Conservation (phyloP, 2,888 invertebrate species). For the Nemurella pictetii region DNA sequence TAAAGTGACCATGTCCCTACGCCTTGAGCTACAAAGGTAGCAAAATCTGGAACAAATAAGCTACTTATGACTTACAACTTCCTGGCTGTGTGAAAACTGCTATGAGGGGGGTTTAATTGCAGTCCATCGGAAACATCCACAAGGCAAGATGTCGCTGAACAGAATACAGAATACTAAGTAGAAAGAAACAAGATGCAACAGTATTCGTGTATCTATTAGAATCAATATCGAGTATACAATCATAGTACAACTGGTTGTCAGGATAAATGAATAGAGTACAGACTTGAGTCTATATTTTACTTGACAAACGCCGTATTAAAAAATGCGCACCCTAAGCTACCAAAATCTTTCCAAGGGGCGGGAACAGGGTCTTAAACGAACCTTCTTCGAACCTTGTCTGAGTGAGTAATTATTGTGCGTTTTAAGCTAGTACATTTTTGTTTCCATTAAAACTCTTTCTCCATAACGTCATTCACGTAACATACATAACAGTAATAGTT, state of each 20-base stretch:
- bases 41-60: too few species aligned
- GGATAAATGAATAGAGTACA: not conserved
- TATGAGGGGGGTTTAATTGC: too few species aligned
- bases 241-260: not conserved
- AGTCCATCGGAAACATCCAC: too few species aligned
- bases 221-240: constrained; percentile 29
- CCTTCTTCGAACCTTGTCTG: not conserved
- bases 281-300: not conserved
- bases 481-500: constrained; percentile 23
- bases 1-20: too few species aligned
- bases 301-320: not conserved
- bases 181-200: constrained; percentile 9
- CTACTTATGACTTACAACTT: too few species aligned
- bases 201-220: constrained; percentile 27
- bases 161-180: too few species aligned
- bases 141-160: too few species aligned
- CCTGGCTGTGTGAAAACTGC: too few species aligned
- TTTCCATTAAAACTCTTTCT: constrained; percentile 9
- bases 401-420: not conserved
- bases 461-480: constrained; percentile 15
- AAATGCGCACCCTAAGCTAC: not conserved
- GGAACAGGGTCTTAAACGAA: not conserved
- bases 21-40: too few species aligned
- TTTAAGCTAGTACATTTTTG: not conserved
- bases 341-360: not conserved